These are phyloP conservation scores for Pampusana beccarii DNA, from an alignment of 2,113 vertebrate species.

Conservation along the genomic window DNA sequence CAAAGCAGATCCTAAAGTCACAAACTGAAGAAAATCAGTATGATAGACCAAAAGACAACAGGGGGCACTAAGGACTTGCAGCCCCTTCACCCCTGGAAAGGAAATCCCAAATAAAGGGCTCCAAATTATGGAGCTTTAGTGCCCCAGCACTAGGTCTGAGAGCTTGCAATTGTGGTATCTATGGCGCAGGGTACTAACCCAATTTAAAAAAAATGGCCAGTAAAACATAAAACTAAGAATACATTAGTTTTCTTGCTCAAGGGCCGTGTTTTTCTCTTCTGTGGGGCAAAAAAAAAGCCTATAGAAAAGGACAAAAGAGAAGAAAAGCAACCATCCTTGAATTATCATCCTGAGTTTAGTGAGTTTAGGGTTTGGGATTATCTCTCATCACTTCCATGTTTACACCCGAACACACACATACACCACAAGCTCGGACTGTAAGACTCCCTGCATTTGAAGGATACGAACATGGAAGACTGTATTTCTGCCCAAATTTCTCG, in stretches of 20 bases:
- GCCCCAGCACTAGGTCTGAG: neutral
- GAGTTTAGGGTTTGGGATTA: neutral
- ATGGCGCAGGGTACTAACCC: neutral
- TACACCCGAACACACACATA: neutral
- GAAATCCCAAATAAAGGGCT: neutral
- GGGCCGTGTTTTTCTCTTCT: neutral
- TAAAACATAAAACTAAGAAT: neutral
- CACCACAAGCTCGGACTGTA: neutral
- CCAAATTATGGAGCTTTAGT: neutral
- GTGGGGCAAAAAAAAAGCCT: fast-evolving
- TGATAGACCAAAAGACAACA: neutral
- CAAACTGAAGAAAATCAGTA: neutral
- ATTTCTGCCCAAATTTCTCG: neutral
- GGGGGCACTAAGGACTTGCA: slow-evolving; percentile 7
- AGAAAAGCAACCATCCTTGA: neutral
- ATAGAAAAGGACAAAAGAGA: neutral
- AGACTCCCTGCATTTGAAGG: neutral
- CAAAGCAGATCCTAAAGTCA: neutral
- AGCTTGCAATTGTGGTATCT: neutral
- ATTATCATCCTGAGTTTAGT: neutral
- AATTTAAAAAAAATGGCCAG: neutral
- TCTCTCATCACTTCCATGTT: neutral
- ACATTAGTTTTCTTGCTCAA: neutral
- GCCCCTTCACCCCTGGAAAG: neutral
- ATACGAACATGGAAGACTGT: neutral